Base-by-base conservation (phyloP, 2,888 invertebrate genomes). In the Luperina nickerlii region DNA sequence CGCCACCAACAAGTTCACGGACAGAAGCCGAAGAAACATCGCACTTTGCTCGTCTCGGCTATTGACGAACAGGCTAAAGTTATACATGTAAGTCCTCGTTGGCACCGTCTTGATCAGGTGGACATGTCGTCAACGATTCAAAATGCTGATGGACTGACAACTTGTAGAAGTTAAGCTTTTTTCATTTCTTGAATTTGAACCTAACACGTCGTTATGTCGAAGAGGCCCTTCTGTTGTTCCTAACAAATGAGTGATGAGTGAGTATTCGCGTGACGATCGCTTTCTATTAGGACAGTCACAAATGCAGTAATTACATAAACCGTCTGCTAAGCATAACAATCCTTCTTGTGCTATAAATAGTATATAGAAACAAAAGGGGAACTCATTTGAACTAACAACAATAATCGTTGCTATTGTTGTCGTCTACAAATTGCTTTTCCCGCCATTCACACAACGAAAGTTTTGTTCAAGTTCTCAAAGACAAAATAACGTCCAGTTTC, bases 31-130 rank as follows among this genome's bases (percentile, higher is more conserved):
- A 88, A 84, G 88, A 96, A 96, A 92, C 96, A 96, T 83, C 95
- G 96, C 90, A 96, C 96, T 65, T 91, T 96, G 82, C 96, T 96
- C 78, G 97, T 96, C 60, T 97, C 95, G n/a, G 97, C 97, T 57
- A 97, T 97, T 51, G 96, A 97, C 80, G 97, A 96, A 89, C 97
- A 96, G 90, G 97, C 95, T 79, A 97, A 96, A 94, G 96, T 96
- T 90, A 97, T 96, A 90, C 97, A 96, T 91, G 97, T 96, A 92
- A 94, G 96, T 90, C 57, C 2, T 42, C 7, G 8, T 27, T 0
- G 7, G 8, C 2, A 18, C 13, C 15, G 32, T n/a, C 20, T 77
- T 42, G 24, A 8, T 51, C 27, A 78, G 9, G 3, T 54, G n/a
- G 42, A 20, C 18, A n/a, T 48, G 18, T 57, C 1, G 9, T 62